Evolutionary conservation across 1,140 invertebrate species (phyloP).

Genomic region (Stegodyphus mimosarum): DNA sequence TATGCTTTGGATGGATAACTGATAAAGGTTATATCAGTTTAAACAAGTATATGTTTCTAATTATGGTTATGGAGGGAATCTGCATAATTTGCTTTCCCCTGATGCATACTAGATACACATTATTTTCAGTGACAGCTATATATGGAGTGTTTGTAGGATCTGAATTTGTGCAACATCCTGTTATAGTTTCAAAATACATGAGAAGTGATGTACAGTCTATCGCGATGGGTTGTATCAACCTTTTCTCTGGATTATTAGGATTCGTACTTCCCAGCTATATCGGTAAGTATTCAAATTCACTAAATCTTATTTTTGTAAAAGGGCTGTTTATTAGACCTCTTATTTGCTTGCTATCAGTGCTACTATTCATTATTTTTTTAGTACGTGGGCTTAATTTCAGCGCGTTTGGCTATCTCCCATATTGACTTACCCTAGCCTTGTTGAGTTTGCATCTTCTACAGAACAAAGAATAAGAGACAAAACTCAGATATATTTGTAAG

Average conservation of each 20-base stretch:
- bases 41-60: conserved; percentile 23
- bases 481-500: too few species aligned
- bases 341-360: too few species aligned
- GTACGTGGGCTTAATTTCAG: too few species aligned
- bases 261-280: conserved; percentile 39
- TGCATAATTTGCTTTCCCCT: conserved; percentile 11
- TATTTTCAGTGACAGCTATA: not conserved
- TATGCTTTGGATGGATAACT: not conserved
- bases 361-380: too few species aligned
- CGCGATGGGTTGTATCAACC: conserved; percentile 45
- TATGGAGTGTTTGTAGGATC: conserved; percentile 42
- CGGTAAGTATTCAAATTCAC: conserved; percentile 11
- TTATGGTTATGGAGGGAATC: conserved; percentile 18
- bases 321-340: too few species aligned
- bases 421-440: too few species aligned
- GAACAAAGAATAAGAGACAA: too few species aligned
- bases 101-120: conserved; percentile 1
- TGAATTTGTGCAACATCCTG: conserved; percentile 25
- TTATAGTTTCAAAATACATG: conserved; percentile 39
- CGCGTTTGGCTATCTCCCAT: too few species aligned
- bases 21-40: not conserved
- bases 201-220: conserved; percentile 16
- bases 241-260: conserved; percentile 45
- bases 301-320: too few species aligned
- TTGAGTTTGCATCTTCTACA: too few species aligned